Percentiles rank a stretch among this genome's conserved stretches.
Conservation (phyloP, 2,888 invertebrate species). For the Ligdia adustata region DNA sequence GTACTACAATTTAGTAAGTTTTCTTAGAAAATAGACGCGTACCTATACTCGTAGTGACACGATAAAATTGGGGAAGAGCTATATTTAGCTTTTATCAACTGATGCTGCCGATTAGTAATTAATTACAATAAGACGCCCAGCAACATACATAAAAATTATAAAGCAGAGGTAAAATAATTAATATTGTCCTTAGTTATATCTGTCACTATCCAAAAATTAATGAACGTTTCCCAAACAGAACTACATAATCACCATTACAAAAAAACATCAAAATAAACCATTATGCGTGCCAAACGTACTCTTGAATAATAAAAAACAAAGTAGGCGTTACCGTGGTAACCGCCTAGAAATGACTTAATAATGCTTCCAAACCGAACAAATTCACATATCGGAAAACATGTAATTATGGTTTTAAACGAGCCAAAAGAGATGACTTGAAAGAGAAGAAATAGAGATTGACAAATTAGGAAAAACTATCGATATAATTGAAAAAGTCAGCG, state of each 20-base stretch:
- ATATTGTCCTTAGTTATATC: too few species aligned
- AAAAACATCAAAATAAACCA: constrained; percentile 36
- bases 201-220: constrained; percentile 27
- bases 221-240: constrained; percentile 29
- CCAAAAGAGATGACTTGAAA: constrained; percentile 44
- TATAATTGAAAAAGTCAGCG: neutral
- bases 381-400: constrained; percentile 73
- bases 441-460: constrained; percentile 39
- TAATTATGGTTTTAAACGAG: constrained; percentile 67
- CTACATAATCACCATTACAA: constrained; percentile 20
- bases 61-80: too few species aligned
- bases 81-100: too few species aligned
- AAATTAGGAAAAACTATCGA: constrained; percentile 28
- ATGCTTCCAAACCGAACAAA: constrained; percentile 66
- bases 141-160: too few species aligned
- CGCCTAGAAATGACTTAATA: constrained; percentile 71
- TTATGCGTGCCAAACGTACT: constrained; percentile 55
- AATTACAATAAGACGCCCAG: too few species aligned
- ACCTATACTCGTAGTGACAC: too few species aligned
- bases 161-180: too few species aligned
- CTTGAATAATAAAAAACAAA: constrained; percentile 42
- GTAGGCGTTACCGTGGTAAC: constrained; percentile 71
- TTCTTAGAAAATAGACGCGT: too few species aligned
- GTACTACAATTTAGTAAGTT: too few species aligned
- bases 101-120: too few species aligned